Percentiles rank a stretch among this genome's conserved stretches.
Evolutionary conservation across 2,797 vertebrate genomes (phyloP).

Genomic region (Gymnoscopelus microlampas): DNA sequence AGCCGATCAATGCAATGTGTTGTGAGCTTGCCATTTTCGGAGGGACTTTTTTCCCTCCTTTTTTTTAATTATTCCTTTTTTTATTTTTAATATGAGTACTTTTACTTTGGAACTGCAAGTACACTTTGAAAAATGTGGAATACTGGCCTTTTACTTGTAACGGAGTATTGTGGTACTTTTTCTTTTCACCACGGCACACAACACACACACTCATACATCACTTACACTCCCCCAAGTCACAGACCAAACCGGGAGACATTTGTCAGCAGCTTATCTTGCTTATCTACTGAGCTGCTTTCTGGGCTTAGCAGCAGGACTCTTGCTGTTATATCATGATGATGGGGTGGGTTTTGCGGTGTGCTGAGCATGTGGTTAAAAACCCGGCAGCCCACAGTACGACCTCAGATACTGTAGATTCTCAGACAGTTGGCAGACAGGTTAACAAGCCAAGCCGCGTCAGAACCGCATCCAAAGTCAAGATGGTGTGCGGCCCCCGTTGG

Average conservation of each 20-base stretch:
- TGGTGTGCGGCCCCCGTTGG: not conserved
- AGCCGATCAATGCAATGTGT: too few species aligned
- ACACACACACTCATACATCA: not conserved
- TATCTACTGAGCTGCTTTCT: conserved; percentile 36
- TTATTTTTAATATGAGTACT: too few species aligned
- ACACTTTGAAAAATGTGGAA: too few species aligned
- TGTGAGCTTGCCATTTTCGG: too few species aligned
- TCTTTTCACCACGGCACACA: not conserved
- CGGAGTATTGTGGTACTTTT: too few species aligned
- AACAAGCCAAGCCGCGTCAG: conserved; percentile 26
- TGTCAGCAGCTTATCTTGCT: not conserved
- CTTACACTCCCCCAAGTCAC: conserved; percentile 1
- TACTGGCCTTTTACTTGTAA: too few species aligned
- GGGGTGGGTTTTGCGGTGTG: conserved; percentile 5
- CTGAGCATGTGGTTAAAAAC: conserved; percentile 7
- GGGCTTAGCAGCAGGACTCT: conserved; percentile 4
- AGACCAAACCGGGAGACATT: not conserved
- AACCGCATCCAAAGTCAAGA: conserved; percentile 43
- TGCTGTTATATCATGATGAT: not conserved
- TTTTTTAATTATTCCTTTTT: too few species aligned
- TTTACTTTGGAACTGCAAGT: too few species aligned
- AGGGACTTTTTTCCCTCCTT: too few species aligned
- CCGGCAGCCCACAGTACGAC: conserved; percentile 18
- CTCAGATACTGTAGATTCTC: conserved; percentile 52
- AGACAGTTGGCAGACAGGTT: conserved; percentile 59